phyloP scores from a whole-genome alignment of 2,113 vertebrate genomes.

The Catharus fuscescens region DNA sequence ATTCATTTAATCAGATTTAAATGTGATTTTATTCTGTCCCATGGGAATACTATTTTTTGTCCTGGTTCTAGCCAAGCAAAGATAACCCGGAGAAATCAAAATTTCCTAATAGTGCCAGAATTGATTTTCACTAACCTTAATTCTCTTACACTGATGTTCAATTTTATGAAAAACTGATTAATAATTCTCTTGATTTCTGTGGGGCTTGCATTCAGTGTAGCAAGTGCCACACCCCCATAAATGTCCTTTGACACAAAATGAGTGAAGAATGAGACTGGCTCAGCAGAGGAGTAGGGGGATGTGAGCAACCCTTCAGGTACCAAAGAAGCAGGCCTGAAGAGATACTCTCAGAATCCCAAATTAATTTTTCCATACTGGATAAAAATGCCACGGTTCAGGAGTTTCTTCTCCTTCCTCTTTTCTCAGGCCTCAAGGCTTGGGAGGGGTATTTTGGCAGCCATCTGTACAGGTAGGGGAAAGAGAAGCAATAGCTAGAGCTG shows the following conservation, averaged over 20 bases:
- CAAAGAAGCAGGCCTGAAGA: not conserved
- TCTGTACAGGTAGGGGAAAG: not conserved
- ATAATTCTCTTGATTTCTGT: not conserved
- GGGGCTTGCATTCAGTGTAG: not conserved
- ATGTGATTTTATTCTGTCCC: not conserved
- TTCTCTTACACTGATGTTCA: not conserved
- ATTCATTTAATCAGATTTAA: not conserved
- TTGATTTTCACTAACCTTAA: not conserved
- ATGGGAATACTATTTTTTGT: not conserved
- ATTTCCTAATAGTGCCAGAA: not conserved
- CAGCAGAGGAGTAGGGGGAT: accelerated
- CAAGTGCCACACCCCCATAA: accelerated
- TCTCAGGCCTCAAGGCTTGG: not conserved
- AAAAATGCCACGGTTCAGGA: not conserved
- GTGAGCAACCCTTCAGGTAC: not conserved
- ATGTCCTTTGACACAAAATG: not conserved
- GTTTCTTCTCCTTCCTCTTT: not conserved
- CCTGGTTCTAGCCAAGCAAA: not conserved
- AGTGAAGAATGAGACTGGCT: not conserved
- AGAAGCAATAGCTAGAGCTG: not conserved
- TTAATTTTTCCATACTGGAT: accelerated
- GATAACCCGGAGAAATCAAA: not conserved
- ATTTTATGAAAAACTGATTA: not conserved
- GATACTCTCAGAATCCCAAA: not conserved
- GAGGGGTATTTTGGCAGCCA: not conserved